A percentile compares a stretch with the other conserved stretches of the same genome.
These are phyloP conservation scores for Opisthocomus hoazin DNA, from an alignment of 2,113 vertebrate genomes.

Conservation along the genomic window DNA sequence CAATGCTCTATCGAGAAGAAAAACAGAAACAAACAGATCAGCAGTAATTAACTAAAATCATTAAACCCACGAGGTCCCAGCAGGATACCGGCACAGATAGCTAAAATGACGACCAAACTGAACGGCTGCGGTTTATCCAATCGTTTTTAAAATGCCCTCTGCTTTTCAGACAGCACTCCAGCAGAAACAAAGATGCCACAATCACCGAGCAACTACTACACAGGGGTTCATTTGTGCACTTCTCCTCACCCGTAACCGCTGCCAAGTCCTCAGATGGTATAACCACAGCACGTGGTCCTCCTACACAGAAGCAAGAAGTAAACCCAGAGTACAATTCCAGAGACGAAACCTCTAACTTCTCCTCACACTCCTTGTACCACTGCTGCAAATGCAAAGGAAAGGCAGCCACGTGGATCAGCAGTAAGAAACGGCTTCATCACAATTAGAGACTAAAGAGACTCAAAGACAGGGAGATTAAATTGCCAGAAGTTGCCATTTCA, in stretches of 20 bases:
- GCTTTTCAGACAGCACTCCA: background rate
- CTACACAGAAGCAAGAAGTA: background rate
- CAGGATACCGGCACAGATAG: background rate
- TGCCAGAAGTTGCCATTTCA: background rate
- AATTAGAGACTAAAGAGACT: background rate
- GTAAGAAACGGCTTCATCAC: background rate
- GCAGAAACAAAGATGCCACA: background rate
- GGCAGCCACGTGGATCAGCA: background rate
- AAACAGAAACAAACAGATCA: slow-evolving; percentile 17
- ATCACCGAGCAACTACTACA: background rate
- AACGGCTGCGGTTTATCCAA: background rate
- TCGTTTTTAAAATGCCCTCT: background rate
- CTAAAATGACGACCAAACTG: background rate
- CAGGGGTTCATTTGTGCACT: background rate
- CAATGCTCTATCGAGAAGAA: background rate
- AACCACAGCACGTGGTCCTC: background rate
- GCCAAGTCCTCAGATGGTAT: background rate
- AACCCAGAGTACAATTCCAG: background rate
- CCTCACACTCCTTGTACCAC: background rate
- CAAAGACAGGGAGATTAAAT: background rate
- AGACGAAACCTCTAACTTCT: background rate
- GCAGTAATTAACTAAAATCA: background rate
- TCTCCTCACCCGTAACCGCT: background rate
- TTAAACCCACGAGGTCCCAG: background rate
- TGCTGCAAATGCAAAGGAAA: background rate